Conservation (phyloP, 1,140 invertebrate genomes). For the Pararge aegeria region DNA sequence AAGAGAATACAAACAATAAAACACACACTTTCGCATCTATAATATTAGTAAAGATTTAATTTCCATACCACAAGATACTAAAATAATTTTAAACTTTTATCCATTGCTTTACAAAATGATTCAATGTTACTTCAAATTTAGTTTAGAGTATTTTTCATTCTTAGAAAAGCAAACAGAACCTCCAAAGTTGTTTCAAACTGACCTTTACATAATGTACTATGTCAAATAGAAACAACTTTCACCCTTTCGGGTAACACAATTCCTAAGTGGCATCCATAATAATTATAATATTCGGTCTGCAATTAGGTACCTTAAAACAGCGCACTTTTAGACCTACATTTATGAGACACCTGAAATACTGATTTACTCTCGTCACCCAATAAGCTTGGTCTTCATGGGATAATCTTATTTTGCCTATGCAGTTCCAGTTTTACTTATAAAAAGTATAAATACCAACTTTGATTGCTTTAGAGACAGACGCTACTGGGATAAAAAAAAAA, state of each 20-base stretch:
- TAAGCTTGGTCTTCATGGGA: not conserved
- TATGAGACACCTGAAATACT: constrained; percentile 25
- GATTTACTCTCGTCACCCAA: constrained; percentile 15
- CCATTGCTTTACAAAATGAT: too few species aligned
- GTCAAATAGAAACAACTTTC: not conserved
- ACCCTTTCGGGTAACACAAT: not conserved
- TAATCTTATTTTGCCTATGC: not conserved
- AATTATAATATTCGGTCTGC: not conserved
- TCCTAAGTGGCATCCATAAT: not conserved
- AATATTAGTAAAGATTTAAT: too few species aligned
- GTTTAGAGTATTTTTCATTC: too few species aligned
- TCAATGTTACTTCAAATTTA: too few species aligned
- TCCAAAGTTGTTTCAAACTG: not conserved
- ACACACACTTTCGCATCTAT: too few species aligned
- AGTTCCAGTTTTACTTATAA: not conserved
- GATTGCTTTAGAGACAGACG: too few species aligned
- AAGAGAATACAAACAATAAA: too few species aligned
- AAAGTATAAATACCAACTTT: not conserved
- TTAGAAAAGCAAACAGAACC: not conserved
- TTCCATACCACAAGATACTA: too few species aligned
- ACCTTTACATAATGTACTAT: not conserved
- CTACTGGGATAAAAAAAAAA: too few species aligned
- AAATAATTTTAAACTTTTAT: too few species aligned
- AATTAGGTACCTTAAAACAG: constrained; percentile 1
- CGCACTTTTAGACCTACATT: constrained; percentile 25